Evolutionary conservation across 2,888 invertebrate genomes (phyloP), one percentile per base, ranked within the genome.

Genomic region (Latheticus oryzae): DNA sequence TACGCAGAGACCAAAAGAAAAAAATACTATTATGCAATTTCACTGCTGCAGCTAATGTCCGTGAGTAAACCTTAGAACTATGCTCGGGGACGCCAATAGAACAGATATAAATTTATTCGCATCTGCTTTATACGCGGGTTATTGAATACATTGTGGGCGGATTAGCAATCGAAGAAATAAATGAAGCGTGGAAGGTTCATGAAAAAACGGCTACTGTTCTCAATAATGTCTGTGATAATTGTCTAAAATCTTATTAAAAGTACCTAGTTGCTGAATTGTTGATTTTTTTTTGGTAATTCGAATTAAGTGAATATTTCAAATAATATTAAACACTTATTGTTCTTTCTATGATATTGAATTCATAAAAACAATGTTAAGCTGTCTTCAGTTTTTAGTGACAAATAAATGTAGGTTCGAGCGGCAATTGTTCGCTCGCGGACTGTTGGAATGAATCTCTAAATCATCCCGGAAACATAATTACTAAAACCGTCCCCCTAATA

Each of bases 401-500:
- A 7, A 16, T 17, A 17, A 45, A 45, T 32, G 32, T 30, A 32
- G 32, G 30, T 30, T 28, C 43, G 28, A 13, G 2, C 16, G n/a
- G 16, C 9, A 13, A 17, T 26, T 15, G 23, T 19, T 28, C 51
- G 28, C 43, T 43, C 43, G 56, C 59, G 45, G 58, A 65, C 60
- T 55, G 35, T 51, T 62, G 58, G 62, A 67, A 68, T 61, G 70
- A 66, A 67, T 67, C 67, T 66, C 67, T 69, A 70, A 72, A 71
- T 71, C 70, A 70, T 70, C 67, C 64, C 67, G 62, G 62, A 65
- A 67, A 67, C 64, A 68, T 68, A 70, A 72, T 72, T 72, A 71
- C 68, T 64, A 57, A 54, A 58, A 64, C 63, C 64, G 61, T 68
- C 66, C 67, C 68, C 66, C 65, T 62, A 66, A 70, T 68, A 68